Base-by-base conservation (phyloP, 2,888 invertebrate species). In the Meiosimyza decipiens region DNA sequence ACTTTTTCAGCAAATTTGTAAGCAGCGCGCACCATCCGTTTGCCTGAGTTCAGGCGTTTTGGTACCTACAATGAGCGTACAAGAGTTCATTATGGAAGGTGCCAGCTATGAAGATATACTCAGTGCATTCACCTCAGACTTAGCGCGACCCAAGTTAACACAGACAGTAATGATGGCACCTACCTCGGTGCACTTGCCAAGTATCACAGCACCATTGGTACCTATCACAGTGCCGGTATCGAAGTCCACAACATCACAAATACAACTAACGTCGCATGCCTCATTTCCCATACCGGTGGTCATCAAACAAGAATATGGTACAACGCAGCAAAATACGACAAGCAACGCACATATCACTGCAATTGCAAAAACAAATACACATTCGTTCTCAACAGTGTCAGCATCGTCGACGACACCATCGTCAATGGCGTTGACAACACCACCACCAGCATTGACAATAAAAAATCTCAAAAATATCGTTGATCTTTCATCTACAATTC, bases 1-100 rank as follows among this genome's bases (percentile, higher is more conserved):
- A 55, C 90, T 94, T 73, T 95, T 92, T 84, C 75, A 74, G 0
- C 78, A 81, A 54, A 79, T 87, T 49, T 77, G 80, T 49, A 76
- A 76, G 51, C 71, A 77, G 15, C 71, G 74, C 51, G n/a, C 63
- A 16, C 74, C 75, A 7, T 73, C 73, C 9, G 73, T 73, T 33
- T 75, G 62, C 12, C 51, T 73, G 15, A 28, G 67, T 0, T 73
- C 76, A 88, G 90, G 76, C 89, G 90, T 82, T 89, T 90, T 73
- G 18, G 69, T 81, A 74, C 80, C 85, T 82, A 67, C 77, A 12
- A 78, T 73, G 75, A 77, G 79, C 4, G 77, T 82, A 1, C 82
- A 82, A 59, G 92, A 93, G 79, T 89, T 95, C 75, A 92, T 95
- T 78, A 92, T 92, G 80, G 95, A 95, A 86, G 95, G 94, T 22